Percentiles rank a stretch among this genome's conserved stretches.
Evolutionary conservation across 2,888 invertebrate genomes (phyloP).

Genomic region (Lycia hirtaria): DNA sequence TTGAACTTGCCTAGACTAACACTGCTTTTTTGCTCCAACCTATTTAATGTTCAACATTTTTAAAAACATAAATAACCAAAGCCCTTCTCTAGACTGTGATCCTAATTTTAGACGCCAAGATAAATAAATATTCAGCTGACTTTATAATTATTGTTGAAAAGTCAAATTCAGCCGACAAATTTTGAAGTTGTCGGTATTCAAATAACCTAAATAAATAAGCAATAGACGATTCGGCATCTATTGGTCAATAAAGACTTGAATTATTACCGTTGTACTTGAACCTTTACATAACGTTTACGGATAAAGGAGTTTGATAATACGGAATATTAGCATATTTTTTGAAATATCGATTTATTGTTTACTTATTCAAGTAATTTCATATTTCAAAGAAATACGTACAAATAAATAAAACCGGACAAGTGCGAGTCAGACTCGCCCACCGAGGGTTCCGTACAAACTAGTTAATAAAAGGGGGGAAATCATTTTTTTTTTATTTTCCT

Average conservation of each 20-base stretch:
- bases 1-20: too few relatives aligned
- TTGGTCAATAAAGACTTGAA: background rate
- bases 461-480: too few relatives aligned
- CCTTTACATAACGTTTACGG: background rate
- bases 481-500: too few relatives aligned
- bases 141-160: background rate
- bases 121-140: background rate
- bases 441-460: too few relatives aligned
- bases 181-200: background rate
- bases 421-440: too few relatives aligned
- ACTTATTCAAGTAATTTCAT: too few relatives aligned
- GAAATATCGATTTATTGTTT: too few relatives aligned
- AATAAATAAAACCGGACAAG: too few relatives aligned
- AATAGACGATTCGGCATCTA: conserved; percentile 2
- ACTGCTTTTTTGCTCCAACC: too few relatives aligned
- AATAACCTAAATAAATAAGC: conserved; percentile 15
- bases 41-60: too few relatives aligned
- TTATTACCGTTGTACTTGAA: conserved; percentile 5
- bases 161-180: background rate
- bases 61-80: too few relatives aligned
- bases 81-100: background rate
- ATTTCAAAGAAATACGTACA: too few relatives aligned
- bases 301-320: background rate
- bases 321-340: background rate
- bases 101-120: background rate